A percentile compares a stretch with the other conserved stretches of the same genome.
These are phyloP conservation scores for Aleiodes sp. DNA, from an alignment of 1,140 invertebrate species.

Conservation along the genomic window DNA sequence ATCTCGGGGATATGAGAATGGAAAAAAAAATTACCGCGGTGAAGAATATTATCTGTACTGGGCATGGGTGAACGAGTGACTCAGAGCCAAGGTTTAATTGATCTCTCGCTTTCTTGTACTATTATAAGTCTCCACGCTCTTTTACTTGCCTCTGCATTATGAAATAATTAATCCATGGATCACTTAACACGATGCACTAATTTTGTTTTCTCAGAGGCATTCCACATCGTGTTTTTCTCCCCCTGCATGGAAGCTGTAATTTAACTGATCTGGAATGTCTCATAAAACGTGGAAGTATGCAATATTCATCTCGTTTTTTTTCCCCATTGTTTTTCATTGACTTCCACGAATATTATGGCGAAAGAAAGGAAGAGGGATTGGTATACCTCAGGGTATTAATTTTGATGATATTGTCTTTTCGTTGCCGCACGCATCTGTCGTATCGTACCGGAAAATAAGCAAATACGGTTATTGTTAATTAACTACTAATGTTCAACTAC, in stretches of 20 bases:
- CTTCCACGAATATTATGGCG: too few species aligned
- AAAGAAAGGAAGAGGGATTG: too few species aligned
- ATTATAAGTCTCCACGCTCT: not conserved
- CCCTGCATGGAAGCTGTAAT: too few species aligned
- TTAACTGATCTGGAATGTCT: too few species aligned
- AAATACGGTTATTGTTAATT: conserved; percentile 54
- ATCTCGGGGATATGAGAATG: not conserved
- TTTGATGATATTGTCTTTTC: not conserved
- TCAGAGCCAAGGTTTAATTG: conserved; percentile 53
- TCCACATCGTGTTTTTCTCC: too few species aligned
- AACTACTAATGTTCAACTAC: conserved; percentile 51
- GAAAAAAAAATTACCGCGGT: conserved; percentile 13
- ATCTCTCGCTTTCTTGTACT: conserved; percentile 44
- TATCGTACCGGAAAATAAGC: conserved; percentile 39
- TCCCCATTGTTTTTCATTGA: too few species aligned
- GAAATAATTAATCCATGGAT: conserved; percentile 39
- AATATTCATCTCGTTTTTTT: too few species aligned
- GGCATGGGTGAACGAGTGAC: conserved; percentile 36
- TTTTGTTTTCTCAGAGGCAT: conserved; percentile 34
- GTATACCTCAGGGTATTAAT: conserved; percentile 17
- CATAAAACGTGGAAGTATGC: too few species aligned
- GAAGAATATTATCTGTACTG: not conserved
- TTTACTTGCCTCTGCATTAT: not conserved
- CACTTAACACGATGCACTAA: conserved; percentile 29
- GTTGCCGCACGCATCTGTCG: conserved; percentile 37